phyloP scores from a whole-genome alignment of 1,140 invertebrate species.

The Drosophila bipectinata region DNA sequence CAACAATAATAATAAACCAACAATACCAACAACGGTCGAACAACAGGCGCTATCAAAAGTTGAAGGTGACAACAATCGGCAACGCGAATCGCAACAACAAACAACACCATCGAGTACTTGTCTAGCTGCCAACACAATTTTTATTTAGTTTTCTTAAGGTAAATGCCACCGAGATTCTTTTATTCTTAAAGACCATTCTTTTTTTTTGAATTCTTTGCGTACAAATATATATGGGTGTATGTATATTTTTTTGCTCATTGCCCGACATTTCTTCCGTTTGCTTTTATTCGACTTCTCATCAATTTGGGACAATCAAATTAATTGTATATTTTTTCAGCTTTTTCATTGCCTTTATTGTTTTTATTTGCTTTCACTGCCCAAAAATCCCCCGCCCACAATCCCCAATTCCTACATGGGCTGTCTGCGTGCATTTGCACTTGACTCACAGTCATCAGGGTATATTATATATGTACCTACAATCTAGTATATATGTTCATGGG shows the following conservation, averaged over 20 bases:
- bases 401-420: conserved; percentile 33
- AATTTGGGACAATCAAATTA: conserved; percentile 67
- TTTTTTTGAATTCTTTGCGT: neutral
- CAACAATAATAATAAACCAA: conserved; percentile 24
- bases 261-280: conserved; percentile 29
- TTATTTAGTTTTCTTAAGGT: conserved; percentile 37
- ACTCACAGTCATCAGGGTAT: conserved; percentile 15
- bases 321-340: conserved; percentile 51
- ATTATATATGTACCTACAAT: neutral
- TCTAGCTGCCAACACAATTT: conserved; percentile 45
- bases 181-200: conserved; percentile 15
- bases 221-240: neutral
- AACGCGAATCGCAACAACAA: conserved; percentile 18
- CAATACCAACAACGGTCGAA: conserved; percentile 1
- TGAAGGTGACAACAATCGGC: conserved; percentile 60
- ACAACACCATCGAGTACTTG: conserved; percentile 13
- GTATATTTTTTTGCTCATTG: conserved; percentile 1
- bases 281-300: conserved; percentile 48
- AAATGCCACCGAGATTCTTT: conserved; percentile 29
- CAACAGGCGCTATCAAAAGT: conserved; percentile 40
- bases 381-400: neutral
- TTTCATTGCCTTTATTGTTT: conserved; percentile 50
- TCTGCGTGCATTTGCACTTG: conserved; percentile 59
- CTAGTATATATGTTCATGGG: conserved; percentile 7
- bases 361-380: conserved; percentile 13